Base-by-base conservation (phyloP, 2,797 vertebrate genomes). In the Pseudocheirus occidentalis region DNA sequence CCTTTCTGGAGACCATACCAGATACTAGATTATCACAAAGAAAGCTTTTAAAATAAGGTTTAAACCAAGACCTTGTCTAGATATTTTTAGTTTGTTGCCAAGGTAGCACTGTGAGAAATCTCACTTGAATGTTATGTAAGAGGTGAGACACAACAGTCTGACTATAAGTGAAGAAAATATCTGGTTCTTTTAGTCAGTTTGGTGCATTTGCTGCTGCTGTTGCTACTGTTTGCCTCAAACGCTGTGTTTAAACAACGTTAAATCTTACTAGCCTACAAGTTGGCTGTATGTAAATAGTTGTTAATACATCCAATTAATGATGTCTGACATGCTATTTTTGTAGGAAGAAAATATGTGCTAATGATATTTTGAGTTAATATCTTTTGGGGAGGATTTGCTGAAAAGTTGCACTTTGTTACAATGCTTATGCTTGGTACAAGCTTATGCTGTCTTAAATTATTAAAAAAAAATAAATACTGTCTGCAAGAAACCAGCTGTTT, bases 371-470 rank as follows among this genome's bases (percentile, higher is more conserved):
- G 98, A 98, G 98, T 98, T 99, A 98, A 98, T 98, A 98, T 98
- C 98, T 99, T 98, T 99, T 97, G 99, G 99, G 98, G 98, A 99
- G 98, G 98, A 99, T 98, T 99, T 99, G 99, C 99, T 98, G 98
- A 99, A 99, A 98, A 99, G 99, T 99, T 99, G 99, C 99, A 99
- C 99, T 99, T 99, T 99, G 98, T 99, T 99, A 99, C 97, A 93
- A 99, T 98, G 99, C 99, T 99, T 99, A 98, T 96, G 99, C 98
- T 99, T 98, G 98, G 97, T 98, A 98, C 99, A 99, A 99, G 99
- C 99, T 99, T 99, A 99, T 96, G 99, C 99, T 99, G 99, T 99
- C 99, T 99, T 99, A 99, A 99, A 99, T 99, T 99, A 99, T 99
- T 99, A 98, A 98, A 98, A 99, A 52, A 98, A 99, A 99, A 99